A percentile compares a stretch with the other conserved stretches of the same genome.
Evolutionary conservation across 2,113 vertebrate species (phyloP).

Genomic region (Charina bottae): DNA sequence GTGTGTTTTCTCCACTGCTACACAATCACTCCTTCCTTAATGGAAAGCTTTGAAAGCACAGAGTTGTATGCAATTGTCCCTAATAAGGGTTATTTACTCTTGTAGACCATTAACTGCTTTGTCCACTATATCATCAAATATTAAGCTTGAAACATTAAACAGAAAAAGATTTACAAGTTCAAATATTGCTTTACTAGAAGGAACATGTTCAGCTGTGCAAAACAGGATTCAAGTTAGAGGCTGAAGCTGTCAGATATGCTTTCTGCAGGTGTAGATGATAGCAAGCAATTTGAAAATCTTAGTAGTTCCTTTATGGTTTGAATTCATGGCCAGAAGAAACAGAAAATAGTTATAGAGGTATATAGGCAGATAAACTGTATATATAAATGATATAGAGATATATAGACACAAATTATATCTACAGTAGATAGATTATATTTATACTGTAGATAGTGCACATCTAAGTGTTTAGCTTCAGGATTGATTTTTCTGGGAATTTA

Average conservation of each 20-base stretch:
- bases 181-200: constrained; percentile 18
- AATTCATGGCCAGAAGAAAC: constrained; percentile 39
- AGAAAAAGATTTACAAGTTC: constrained; percentile 1
- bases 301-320: background rate
- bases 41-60: background rate
- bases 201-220: constrained; percentile 22
- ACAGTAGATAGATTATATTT: background rate
- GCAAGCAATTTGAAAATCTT: constrained; percentile 23
- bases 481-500: constrained; percentile 42
- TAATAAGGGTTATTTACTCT: background rate
- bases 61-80: background rate
- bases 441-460: background rate
- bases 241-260: constrained; percentile 41
- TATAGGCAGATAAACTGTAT: background rate
- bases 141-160: background rate
- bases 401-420: background rate
- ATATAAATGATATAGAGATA: background rate
- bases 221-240: constrained; percentile 40
- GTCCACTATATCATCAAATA: background rate
- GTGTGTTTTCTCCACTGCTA: background rate
- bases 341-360: background rate
- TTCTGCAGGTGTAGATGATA: constrained; percentile 36
- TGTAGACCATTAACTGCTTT: background rate
- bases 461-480: constrained; percentile 29
- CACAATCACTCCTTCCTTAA: background rate